A percentile compares a stretch with the other conserved stretches of the same genome.
phyloP scores from a whole-genome alignment of 2,113 vertebrate species.

The Zosterops japonicus region DNA sequence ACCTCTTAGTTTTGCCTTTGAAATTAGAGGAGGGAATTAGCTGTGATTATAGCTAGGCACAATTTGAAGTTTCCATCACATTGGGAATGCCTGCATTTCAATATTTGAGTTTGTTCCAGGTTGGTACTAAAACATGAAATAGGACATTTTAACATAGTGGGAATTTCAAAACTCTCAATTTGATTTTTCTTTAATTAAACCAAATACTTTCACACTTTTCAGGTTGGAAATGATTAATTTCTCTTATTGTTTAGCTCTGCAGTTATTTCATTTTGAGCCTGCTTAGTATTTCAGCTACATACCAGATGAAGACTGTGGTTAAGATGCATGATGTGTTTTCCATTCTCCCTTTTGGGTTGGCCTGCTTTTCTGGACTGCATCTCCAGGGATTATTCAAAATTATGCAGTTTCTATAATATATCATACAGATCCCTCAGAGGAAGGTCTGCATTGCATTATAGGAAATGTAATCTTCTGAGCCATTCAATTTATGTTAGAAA shows the following conservation, averaged over 20 bases:
- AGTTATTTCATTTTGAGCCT: not conserved
- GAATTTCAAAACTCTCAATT: not conserved
- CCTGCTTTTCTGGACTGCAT: conserved; percentile 2
- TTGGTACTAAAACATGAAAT: not conserved
- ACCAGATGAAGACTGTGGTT: not conserved
- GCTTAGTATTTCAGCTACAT: not conserved
- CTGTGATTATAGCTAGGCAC: not conserved
- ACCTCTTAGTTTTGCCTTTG: not conserved
- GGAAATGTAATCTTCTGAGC: conserved; percentile 10
- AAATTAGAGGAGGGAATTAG: conserved; percentile 13
- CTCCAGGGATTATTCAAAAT: conserved; percentile 22
- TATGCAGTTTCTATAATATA: not conserved
- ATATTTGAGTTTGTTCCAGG: not conserved
- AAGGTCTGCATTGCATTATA: conserved; percentile 8
- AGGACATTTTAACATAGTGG: not conserved
- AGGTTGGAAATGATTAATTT: not conserved
- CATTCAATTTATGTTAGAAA: not conserved
- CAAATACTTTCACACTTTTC: not conserved
- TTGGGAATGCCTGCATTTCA: not conserved
- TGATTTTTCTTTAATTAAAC: not conserved
- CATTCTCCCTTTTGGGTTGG: not conserved
- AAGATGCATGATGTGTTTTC: not conserved
- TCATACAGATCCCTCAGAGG: not conserved
- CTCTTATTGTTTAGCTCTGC: not conserved
- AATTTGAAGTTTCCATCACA: not conserved